A percentile compares a stretch with the other conserved stretches of the same genome.
Evolutionary conservation across 2,888 invertebrate genomes (phyloP).

Genomic region (Calliphora vomitoria): DNA sequence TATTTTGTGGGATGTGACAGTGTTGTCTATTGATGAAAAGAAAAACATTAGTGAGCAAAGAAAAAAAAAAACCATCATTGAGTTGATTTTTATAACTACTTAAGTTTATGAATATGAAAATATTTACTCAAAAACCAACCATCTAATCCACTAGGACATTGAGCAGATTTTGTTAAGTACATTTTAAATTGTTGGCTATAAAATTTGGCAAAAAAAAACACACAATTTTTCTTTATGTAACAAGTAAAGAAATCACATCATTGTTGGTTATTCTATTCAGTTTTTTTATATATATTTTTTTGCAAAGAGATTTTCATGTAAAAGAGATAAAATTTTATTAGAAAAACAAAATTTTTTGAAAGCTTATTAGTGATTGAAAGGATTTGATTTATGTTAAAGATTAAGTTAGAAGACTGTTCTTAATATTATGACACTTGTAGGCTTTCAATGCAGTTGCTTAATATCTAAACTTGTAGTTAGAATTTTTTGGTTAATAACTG

Average conservation of each 20-base stretch:
- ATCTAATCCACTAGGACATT: slow-evolving; percentile 57
- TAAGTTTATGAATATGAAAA: slow-evolving; percentile 66
- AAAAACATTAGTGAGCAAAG: slow-evolving; percentile 38
- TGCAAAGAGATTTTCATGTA: not conserved
- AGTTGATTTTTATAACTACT: slow-evolving; percentile 46
- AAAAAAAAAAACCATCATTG: slow-evolving; percentile 1
- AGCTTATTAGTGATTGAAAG: slow-evolving; percentile 46
- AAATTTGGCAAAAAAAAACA: slow-evolving; percentile 11
- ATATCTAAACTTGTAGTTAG: not conserved
- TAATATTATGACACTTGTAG: slow-evolving; percentile 1
- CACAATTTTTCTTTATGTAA: not conserved
- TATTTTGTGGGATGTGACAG: slow-evolving; percentile 28
- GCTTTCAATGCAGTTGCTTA: not conserved
- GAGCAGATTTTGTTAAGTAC: slow-evolving; percentile 58
- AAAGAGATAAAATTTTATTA: slow-evolving; percentile 34
- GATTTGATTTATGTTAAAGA: slow-evolving; percentile 27
- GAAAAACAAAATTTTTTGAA: slow-evolving; percentile 28
- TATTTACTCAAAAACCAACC: slow-evolving; percentile 34
- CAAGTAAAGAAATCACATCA: slow-evolving; percentile 3
- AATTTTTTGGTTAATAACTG: not conserved
- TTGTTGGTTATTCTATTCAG: slow-evolving; percentile 20
- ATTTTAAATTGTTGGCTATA: slow-evolving; percentile 57
- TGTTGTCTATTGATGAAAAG: slow-evolving; percentile 41
- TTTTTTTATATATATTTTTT: not conserved
- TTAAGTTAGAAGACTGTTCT: slow-evolving; percentile 10